Evolutionary conservation across 2,113 vertebrate genomes (phyloP).

Genomic region (Eurypyga helias): DNA sequence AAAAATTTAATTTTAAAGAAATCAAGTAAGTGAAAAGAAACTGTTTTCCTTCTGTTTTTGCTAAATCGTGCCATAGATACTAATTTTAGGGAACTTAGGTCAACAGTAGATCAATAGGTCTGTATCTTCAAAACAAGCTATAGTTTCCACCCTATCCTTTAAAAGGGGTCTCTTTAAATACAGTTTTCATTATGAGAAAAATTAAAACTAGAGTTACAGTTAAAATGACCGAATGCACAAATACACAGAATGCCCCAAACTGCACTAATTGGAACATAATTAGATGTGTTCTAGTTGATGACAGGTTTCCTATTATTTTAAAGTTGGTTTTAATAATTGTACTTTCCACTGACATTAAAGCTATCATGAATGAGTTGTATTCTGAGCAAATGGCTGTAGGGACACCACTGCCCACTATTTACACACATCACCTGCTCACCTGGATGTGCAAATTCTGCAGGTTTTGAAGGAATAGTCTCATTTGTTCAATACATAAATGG

Average conservation of each 20-base stretch:
- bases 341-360: background rate
- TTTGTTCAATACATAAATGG: background rate
- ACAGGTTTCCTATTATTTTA: background rate
- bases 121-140: background rate
- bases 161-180: background rate
- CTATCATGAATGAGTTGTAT: background rate
- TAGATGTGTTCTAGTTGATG: background rate
- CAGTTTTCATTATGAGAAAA: background rate
- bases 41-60: background rate
- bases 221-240: background rate
- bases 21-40: background rate
- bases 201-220: background rate
- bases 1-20: background rate
- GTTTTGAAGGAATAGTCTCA: background rate
- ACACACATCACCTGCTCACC: background rate
- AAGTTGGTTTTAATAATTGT: background rate
- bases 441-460: background rate
- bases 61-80: background rate
- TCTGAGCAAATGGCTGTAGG: background rate
- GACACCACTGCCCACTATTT: background rate
- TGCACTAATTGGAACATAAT: background rate
- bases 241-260: background rate
- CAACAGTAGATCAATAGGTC: background rate
- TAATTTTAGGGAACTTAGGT: background rate
- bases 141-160: background rate